Base-by-base conservation (phyloP, 1,140 invertebrate genomes). In the Drosophila malerkotliana region DNA sequence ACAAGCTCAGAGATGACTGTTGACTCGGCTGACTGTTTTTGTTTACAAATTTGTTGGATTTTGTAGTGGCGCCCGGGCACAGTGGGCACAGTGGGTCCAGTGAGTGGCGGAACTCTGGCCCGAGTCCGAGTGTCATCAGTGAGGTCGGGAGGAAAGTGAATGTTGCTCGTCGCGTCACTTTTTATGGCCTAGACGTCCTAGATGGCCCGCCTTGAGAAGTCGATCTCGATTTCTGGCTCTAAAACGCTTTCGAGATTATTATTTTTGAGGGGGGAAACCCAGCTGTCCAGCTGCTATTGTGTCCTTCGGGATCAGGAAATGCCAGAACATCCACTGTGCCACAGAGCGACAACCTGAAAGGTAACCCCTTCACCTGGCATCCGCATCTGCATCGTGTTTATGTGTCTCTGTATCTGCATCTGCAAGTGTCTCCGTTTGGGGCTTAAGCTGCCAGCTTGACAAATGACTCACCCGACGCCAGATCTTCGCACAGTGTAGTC, bases 401-500 rank as follows among this genome's bases (percentile, higher is more conserved):
- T 18, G 6, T 56, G 39, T 47, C 49, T 52, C 5, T n/a, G 41
- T 18, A 28, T 14, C 26, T 63, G 21, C 41, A 30, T 39, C 54
- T 60, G 66, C 63, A 66, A 67, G 63, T 69, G 63, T 56, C 63
- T 54, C 51, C 18, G 63, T 32, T 54, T 49, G 26, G 30, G 53
- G 55, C 15, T 47, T 41, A 48, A 71, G 26, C 62, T 48, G 76
- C 39, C 56, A 62, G n/a, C 24, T 53, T 74, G 74, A 78, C 75
- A 75, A 79, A 83, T 82, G 79, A 82, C 64, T 79, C 79, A 79
- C 51, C 61, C n/a, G 48, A 28, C 1, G 44, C 30, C 15, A 66
- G 73, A 26, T 47, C 73, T 41, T 55, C 18, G 32, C 24, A 47
- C 44, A 10, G 44, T 21, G 15, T 24, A 18, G 18, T 47, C 44